Evolutionary conservation across 2,888 invertebrate species (phyloP).

Genomic region (Cephus spinipes): DNA sequence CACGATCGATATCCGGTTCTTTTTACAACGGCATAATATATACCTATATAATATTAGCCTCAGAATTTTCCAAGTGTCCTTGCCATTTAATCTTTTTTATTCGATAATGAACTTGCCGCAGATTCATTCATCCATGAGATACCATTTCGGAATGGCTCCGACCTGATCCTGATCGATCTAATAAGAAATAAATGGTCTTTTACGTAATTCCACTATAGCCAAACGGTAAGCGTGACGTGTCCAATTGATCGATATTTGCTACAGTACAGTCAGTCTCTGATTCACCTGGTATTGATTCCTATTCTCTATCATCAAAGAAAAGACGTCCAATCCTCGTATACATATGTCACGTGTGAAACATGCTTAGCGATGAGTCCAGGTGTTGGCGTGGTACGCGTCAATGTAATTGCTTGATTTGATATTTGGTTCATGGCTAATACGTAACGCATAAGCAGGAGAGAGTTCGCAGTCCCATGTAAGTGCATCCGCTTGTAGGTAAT

Average conservation of each 20-base stretch:
- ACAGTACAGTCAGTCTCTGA: neutral
- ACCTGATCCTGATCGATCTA: neutral
- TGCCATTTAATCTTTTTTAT: neutral
- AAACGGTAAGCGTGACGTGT: neutral
- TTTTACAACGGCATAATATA: neutral
- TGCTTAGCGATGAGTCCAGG: neutral
- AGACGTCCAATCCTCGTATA: neutral
- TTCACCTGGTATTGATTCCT: no score
- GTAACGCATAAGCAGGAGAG: conserved; percentile 4
- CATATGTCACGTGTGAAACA: neutral
- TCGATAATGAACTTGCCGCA: neutral
- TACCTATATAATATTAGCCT: neutral
- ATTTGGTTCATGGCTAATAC: conserved; percentile 20
- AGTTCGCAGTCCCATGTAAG: neutral
- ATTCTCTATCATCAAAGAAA: neutral
- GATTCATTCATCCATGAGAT: neutral
- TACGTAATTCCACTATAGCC: neutral
- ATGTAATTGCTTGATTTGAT: conserved; percentile 6
- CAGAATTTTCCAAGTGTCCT: neutral
- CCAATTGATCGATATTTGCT: neutral
- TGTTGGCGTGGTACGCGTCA: neutral
- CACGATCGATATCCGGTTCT: neutral
- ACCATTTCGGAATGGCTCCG: neutral
- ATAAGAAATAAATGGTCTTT: neutral
- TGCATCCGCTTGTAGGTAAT: conserved; percentile 10